These are phyloP conservation scores for Mus spretus DNA, from an alignment of 2,797 vertebrate species.

Conservation along the genomic window DNA sequence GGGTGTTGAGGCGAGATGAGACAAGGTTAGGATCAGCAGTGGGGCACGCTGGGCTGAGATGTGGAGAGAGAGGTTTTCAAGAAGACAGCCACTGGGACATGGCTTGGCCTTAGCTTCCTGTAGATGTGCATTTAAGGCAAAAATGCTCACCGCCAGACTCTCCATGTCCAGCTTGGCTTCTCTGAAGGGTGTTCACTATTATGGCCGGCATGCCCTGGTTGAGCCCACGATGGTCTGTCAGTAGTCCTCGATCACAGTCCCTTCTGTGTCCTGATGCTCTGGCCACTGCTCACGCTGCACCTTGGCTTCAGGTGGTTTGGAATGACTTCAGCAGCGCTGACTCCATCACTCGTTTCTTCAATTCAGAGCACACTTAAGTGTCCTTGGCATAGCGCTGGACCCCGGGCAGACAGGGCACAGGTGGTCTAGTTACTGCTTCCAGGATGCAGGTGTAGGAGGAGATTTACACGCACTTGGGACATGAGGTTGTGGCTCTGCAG, in stretches of 20 bases:
- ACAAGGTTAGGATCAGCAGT: neutral
- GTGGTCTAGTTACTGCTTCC: neutral
- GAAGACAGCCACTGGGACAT: neutral
- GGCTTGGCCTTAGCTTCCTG: neutral
- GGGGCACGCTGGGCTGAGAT: neutral
- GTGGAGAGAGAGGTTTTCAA: accelerated
- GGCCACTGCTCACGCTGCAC: neutral
- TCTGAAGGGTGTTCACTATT: neutral
- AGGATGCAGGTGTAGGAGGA: neutral
- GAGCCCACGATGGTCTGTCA: neutral
- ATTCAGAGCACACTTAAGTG: neutral
- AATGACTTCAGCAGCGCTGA: neutral
- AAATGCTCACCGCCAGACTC: neutral
- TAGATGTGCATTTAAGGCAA: neutral
- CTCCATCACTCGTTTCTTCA: constrained; percentile 41
- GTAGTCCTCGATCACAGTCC: neutral
- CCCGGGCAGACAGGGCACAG: neutral
- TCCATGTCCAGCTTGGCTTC: neutral
- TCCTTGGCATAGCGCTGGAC: neutral
- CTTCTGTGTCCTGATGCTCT: neutral
- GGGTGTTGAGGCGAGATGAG: neutral
- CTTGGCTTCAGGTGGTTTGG: neutral
- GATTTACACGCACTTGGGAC: neutral
- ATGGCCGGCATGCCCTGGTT: neutral
- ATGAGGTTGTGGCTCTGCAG: neutral